These are phyloP conservation scores for Dinocampus coccinellae DNA, from an alignment of 2,888 invertebrate genomes.

Conservation along the genomic window DNA sequence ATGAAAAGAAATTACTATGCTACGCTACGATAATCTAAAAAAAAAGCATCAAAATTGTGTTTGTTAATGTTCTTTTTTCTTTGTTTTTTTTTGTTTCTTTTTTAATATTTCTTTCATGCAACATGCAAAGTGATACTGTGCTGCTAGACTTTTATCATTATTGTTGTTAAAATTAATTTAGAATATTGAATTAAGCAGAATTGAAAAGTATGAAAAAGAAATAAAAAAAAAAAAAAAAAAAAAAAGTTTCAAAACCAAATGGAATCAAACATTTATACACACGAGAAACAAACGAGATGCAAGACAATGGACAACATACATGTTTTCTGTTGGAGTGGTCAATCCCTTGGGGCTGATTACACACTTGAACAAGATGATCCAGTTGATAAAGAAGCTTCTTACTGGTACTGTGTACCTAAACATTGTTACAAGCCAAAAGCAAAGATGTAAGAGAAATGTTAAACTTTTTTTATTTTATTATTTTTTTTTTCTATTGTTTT, in stretches of 20 bases:
- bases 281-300: slow-evolving; percentile 38
- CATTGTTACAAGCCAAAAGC: slow-evolving; percentile 57
- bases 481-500: neutral
- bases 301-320: slow-evolving; percentile 71
- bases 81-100: too few species aligned
- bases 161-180: too few species aligned
- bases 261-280: neutral
- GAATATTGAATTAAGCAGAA: too few species aligned
- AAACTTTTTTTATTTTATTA: slow-evolving; percentile 34
- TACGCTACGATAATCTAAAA: neutral
- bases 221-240: neutral
- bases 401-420: slow-evolving; percentile 92
- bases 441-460: slow-evolving; percentile 43
- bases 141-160: neutral
- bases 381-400: slow-evolving; percentile 95
- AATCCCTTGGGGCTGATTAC: slow-evolving; percentile 84
- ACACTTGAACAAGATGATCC: slow-evolving; percentile 95
- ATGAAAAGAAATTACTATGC: neutral
- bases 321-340: slow-evolving; percentile 83
- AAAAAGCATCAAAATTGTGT: neutral
- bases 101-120: neutral
- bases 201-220: slow-evolving; percentile 1
- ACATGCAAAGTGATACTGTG: slow-evolving; percentile 16
- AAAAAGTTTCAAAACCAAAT: too few species aligned
- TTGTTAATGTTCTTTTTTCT: too few species aligned